Percentiles rank a stretch among this genome's conserved stretches.
Evolutionary conservation across 1,140 invertebrate species (phyloP).

Genomic region (Hydropsyche tenuis): DNA sequence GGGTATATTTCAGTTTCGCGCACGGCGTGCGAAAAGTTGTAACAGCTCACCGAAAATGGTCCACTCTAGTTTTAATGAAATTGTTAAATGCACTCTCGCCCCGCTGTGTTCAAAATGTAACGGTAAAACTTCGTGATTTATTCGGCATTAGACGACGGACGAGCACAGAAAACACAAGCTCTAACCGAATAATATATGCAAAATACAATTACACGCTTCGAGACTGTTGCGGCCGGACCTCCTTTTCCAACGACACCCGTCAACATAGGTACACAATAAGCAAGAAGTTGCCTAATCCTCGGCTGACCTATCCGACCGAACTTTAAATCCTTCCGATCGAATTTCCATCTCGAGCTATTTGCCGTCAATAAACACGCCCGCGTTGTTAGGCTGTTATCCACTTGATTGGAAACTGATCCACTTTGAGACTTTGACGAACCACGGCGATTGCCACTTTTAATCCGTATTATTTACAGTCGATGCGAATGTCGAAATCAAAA

Average conservation of each 20-base stretch:
- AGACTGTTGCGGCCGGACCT: no score
- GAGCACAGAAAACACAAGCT: no score
- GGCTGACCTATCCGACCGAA: background rate
- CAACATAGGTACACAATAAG: no score
- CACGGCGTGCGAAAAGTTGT: background rate
- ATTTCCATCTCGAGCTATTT: conserved; percentile 16
- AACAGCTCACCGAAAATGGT: background rate
- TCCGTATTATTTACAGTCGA: background rate
- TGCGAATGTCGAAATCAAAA: background rate
- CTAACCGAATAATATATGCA: no score
- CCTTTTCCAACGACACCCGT: no score
- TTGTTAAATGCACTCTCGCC: conserved; percentile 7
- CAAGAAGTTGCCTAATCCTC: background rate
- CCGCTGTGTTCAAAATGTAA: background rate
- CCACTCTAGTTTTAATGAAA: conserved; percentile 11
- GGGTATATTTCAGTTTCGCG: background rate
- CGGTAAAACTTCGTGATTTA: conserved; percentile 10
- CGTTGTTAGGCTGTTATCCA: conserved; percentile 1
- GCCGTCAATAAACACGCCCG: background rate
- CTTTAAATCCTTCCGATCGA: background rate
- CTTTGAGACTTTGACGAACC: background rate
- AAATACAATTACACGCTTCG: no score
- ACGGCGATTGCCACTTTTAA: conserved; percentile 8
- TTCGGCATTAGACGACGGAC: background rate
- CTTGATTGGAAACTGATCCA: background rate